A percentile compares a stretch with the other conserved stretches of the same genome.
These are phyloP conservation scores for Drosophila ustulata DNA, from an alignment of 2,888 invertebrate genomes.

Conservation along the genomic window DNA sequence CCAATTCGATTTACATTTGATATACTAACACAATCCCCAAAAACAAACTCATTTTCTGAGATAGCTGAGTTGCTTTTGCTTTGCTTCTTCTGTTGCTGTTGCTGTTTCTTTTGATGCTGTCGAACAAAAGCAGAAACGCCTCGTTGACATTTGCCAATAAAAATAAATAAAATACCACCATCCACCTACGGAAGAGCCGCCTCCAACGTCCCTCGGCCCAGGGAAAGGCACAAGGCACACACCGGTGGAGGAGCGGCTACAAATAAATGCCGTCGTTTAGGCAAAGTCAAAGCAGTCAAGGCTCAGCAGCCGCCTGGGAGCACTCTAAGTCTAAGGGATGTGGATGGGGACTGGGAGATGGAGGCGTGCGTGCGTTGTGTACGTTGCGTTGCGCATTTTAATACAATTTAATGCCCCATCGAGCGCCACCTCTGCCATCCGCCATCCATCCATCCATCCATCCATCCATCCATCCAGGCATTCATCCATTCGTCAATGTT, in stretches of 20 bases:
- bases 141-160: constrained; percentile 80
- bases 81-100: not conserved
- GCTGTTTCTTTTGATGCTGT: constrained; percentile 23
- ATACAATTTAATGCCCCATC: constrained; percentile 80
- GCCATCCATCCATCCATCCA: constrained; percentile 16
- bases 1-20: constrained; percentile 56
- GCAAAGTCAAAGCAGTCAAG: constrained; percentile 50
- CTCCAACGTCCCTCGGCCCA: constrained; percentile 13
- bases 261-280: constrained; percentile 76
- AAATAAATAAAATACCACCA: constrained; percentile 77
- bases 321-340: constrained; percentile 47
- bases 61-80: constrained; percentile 26
- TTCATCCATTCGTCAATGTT: constrained; percentile 6
- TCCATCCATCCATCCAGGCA: constrained; percentile 5
- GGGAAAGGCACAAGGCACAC: constrained; percentile 9
- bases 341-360: constrained; percentile 14
- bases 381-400: constrained; percentile 76
- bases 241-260: constrained; percentile 56
- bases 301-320: constrained; percentile 61
- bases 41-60: constrained; percentile 31
- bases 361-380: constrained; percentile 51
- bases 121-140: constrained; percentile 66
- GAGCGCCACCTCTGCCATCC: constrained; percentile 64
- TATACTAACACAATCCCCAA: constrained; percentile 38
- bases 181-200: constrained; percentile 43